A percentile compares a stretch with the other conserved stretches of the same genome.
Evolutionary conservation across 1,140 invertebrate genomes (phyloP).

Genomic region (Cheumatopsyche charites): DNA sequence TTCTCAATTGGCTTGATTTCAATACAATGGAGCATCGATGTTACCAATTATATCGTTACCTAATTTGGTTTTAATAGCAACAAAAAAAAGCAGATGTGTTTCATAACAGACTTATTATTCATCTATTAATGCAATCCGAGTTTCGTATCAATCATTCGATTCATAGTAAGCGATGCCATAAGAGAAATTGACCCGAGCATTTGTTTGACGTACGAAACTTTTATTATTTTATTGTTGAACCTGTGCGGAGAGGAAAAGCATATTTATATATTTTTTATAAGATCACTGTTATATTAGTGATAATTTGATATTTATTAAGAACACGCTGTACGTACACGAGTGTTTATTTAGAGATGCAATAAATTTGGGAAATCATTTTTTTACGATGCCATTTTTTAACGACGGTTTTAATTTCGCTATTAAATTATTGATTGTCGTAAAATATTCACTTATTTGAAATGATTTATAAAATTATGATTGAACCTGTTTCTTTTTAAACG

Average conservation of each 20-base stretch:
- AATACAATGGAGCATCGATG: slow-evolving; percentile 19
- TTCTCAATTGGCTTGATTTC: slow-evolving; percentile 32
- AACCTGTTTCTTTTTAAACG: not conserved
- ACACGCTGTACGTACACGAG: not conserved
- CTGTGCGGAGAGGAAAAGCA: too few species aligned
- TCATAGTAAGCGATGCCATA: not conserved
- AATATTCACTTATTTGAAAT: not conserved
- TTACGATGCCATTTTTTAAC: slow-evolving; percentile 2
- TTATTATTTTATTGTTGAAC: slow-evolving; percentile 2
- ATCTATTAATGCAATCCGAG: not conserved
- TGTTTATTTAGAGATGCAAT: slow-evolving; percentile 18
- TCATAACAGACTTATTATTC: slow-evolving; percentile 4
- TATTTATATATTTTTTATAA: not conserved
- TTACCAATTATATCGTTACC: slow-evolving; percentile 25
- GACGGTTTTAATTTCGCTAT: slow-evolving; percentile 6
- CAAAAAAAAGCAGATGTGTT: slow-evolving; percentile 8
- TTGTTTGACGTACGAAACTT: not conserved
- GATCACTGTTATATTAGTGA: not conserved
- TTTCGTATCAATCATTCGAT: slow-evolving; percentile 9
- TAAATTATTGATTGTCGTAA: slow-evolving; percentile 10
- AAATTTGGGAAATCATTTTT: slow-evolving; percentile 12
- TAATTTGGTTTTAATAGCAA: slow-evolving; percentile 29
- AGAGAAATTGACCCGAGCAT: slow-evolving; percentile 1
- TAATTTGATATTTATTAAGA: not conserved
- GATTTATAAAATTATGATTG: slow-evolving; percentile 1